Percentiles rank a stretch among this genome's conserved stretches.
Conservation (phyloP, 2,797 vertebrate species). For the Tragelaphus eurycerus region DNA sequence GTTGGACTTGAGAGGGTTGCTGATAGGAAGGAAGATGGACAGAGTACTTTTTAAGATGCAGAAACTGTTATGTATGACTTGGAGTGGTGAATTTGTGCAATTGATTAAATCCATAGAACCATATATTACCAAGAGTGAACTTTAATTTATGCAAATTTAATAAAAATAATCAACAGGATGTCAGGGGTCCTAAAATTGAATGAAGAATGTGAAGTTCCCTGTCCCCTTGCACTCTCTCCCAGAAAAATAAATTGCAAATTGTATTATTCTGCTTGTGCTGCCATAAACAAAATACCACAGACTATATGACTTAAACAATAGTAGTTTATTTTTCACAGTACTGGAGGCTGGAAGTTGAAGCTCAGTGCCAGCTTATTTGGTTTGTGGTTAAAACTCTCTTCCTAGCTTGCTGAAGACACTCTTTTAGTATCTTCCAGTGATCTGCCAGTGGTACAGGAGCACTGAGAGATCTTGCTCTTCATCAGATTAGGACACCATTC, state of each 20-base stretch:
- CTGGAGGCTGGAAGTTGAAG: not conserved
- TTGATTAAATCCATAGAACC: not conserved
- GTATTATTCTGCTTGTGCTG: not conserved
- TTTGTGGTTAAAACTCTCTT: not conserved
- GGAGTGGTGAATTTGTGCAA: not conserved
- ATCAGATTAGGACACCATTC: not conserved
- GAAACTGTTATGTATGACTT: not conserved
- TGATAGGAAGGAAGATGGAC: not conserved
- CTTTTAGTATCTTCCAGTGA: not conserved
- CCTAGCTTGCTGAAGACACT: too few species aligned
- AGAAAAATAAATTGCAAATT: not conserved
- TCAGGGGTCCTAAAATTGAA: not conserved
- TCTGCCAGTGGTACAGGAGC: not conserved
- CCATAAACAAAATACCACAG: not conserved
- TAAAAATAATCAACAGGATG: not conserved
- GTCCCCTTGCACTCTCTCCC: rapidly evolving
- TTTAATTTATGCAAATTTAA: not conserved
- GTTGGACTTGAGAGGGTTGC: not conserved
- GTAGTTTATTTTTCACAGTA: not conserved
- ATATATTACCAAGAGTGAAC: not conserved
- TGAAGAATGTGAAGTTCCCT: not conserved
- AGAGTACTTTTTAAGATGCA: not conserved
- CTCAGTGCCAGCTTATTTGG: not conserved
- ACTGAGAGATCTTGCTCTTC: not conserved
- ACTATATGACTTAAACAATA: not conserved